Base-by-base conservation (phyloP, 2,797 vertebrate species). In the Miichthys miiuy region DNA sequence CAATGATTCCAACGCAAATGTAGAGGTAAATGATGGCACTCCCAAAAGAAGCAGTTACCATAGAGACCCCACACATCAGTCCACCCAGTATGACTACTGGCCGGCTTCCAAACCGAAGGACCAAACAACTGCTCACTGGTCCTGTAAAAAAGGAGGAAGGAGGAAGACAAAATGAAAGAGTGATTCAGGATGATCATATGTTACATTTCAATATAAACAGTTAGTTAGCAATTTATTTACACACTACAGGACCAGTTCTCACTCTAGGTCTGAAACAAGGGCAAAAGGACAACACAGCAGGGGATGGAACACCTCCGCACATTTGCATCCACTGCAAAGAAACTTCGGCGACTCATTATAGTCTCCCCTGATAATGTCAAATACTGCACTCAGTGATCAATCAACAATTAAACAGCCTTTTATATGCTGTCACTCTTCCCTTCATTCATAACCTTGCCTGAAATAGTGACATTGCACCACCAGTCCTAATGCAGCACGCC, bases 41-140 rank as follows among this genome's bases (percentile, higher is more conserved):
- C 89, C 92, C 95, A 87, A 96, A 96, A 30, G 96, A 93, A 0
- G 95, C 96, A 0, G 94, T 87, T 44, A 95, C 88, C 96, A 97
- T 96, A 1, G 96, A 94, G 23, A 93, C 25, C 0, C 92, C 94
- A 82, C 95, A 96, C 87, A 96, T 89, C 42, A 96, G 81, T 68
- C 96, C 96, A 44, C 96, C 96, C 0, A 89, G 51, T n/a, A 96
- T 96, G 41, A 97, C 96, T 50, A 96, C 87, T 0, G 96, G 95
- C 6, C 96, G 94, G 88, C 96, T 97, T 81, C 96, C 96, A 58
- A 92, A 96, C 72, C 92, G 95, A 68, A 89, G 94, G 11, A 97
- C 96, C 73, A 97, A 78, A 74, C 94, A 85, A 47, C 96, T 96
- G 94, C 95, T 96, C 57, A 96, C 80, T 6, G 96, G 96, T 85